Evolutionary conservation across 2,888 invertebrate genomes (phyloP), one percentile per base, ranked within the genome.

Genomic region (Spicauda simplicius): DNA sequence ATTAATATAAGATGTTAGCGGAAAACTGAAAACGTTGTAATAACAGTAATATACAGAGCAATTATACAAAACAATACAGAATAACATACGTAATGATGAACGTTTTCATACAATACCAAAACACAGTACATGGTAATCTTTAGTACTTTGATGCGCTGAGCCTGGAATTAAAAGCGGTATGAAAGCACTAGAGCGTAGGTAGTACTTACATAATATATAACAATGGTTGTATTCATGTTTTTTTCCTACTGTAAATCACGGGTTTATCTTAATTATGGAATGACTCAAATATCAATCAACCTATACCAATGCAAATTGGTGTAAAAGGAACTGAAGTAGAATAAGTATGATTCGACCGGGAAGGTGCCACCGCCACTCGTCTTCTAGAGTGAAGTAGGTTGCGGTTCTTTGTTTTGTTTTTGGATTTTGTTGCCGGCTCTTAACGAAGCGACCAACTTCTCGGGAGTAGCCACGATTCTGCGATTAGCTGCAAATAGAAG

Each of bases 1-100:
- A 41, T 41, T 41, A 41, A 41, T 41, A 33, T 33, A 10, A 2
- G 10, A 41, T 33, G 10, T 18, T 12, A 16, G 20, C 41, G 25
- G 25, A 63, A 55, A 12, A 18, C 45, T 12, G 55, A 25, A 45
- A 62, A 18, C 25, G 12, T 54, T 62, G 25, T 45, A 45, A 62
- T 30, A 55, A 55, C 30, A n/a, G 30, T 18, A 55, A 10, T 10
- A 30, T 18, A 55, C 45, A 55, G 45, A 63, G 12, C 45, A 52
- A 19, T 60, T 25, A 45, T n/a, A 30, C 30, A 63, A 25, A 63
- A 63, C 63, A 63, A 63, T 55, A 48, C 19, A 37, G 25, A 19
- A 55, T 55, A 25, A 41, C n/a, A 48, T 45, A 54, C 41, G 37
- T 41, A 55, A 63, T 63, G 25, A 54, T 63, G 45, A 63, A 55